Evolutionary conservation across 2,113 vertebrate species (phyloP), one percentile per base, ranked within the genome.

Genomic region (Cyrtonyx montezumae): DNA sequence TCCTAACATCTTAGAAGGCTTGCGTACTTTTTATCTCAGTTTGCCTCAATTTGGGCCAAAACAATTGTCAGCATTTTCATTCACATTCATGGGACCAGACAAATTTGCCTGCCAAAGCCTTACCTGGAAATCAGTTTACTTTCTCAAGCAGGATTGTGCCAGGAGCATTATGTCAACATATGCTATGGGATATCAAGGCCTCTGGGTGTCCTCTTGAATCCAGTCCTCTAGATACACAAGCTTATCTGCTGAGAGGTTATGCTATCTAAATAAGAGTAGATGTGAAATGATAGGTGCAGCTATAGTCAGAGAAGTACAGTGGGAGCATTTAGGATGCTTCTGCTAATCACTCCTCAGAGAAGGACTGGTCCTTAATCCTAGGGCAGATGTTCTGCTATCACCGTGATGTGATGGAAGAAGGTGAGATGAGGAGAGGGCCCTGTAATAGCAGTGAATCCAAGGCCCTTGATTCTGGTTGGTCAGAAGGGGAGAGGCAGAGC

Each of bases 361-460:
- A 34, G 55, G 95, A 45, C 75, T 55, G 63, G 62, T 68, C 20
- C 87, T 70, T 97, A 97, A 97, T 98, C 96, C 91, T 94, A 36
- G 4, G 0, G 34, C 68, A 90, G 82, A 69, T 87, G 78, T 45
- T 79, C 74, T 95, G 82, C 76, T 68, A 12, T 95, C 84, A 75
- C 36, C 40, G 49, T 53, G 59, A 43, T 89, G 68, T 95, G 80
- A 77, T 68, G 71, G 75, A 63, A 70, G 77, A 49, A 94, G 95
- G 95, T 94, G 78, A 96, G 45, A 84, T 55, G 71, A 97, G 94
- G 96, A 90, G 94, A 97, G 28, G 80, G 61, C 34, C 89, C 85
- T 92, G 79, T 91, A 97, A 96, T 90, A 97, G 92, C 88, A 62
- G 46, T 74, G 96, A 97, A 96, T 96, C 94, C 94, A 13, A 2